Percentiles rank a stretch among this genome's conserved stretches.
phyloP scores from a whole-genome alignment of 2,888 invertebrate genomes.

The Andrena dorsata region DNA sequence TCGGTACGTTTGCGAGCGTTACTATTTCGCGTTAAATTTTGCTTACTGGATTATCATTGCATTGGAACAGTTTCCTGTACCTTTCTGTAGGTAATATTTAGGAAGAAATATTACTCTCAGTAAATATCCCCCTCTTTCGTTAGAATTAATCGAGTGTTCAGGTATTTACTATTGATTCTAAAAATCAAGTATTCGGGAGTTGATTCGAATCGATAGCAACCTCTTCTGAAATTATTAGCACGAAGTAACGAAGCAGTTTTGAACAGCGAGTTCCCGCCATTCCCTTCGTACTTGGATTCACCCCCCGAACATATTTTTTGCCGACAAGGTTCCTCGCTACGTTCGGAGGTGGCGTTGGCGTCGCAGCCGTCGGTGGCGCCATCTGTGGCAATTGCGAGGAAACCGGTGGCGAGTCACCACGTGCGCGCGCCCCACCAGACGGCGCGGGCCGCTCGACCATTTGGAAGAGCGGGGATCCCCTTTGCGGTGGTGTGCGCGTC shows the following conservation, averaged over 20 bases:
- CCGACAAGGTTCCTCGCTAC: constrained; percentile 70
- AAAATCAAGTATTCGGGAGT: no score
- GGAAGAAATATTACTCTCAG: no score
- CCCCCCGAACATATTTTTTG: constrained; percentile 23
- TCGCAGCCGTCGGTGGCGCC: constrained; percentile 66
- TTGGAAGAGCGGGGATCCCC: constrained; percentile 55
- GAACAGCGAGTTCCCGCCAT: constrained; percentile 20
- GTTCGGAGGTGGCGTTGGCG: constrained; percentile 65
- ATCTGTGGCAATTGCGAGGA: constrained; percentile 71
- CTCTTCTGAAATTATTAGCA: no score
- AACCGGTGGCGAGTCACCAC: constrained; percentile 64
- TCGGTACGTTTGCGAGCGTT: neutral
- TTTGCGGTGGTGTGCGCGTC: constrained; percentile 55
- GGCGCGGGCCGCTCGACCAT: constrained; percentile 54
- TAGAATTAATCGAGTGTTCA: no score
- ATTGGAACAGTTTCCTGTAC: no score
- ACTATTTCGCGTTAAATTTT: no score
- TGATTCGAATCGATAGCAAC: no score
- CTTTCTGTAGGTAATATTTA: no score
- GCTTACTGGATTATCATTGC: no score
- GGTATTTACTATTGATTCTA: no score
- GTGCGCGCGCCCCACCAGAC: constrained; percentile 71
- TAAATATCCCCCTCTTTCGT: no score
- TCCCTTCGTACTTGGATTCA: constrained; percentile 12
- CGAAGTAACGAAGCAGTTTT: no score